Evolutionary conservation across 30 jellyfish, hydroid and myxozoan species (phyloP).

Genomic region (Aurelia coerulea): DNA sequence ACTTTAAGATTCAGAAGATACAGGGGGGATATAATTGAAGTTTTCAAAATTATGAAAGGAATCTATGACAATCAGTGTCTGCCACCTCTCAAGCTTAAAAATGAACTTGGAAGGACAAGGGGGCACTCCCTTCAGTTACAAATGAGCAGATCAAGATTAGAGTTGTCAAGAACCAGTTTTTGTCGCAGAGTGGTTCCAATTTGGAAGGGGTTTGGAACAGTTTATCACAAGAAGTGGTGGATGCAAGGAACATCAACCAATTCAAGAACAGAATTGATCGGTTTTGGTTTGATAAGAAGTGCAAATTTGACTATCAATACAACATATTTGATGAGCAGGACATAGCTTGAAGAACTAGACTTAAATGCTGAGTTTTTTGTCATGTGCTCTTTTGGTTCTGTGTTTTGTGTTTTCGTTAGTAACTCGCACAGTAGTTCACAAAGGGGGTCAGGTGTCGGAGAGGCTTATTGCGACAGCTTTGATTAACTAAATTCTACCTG

Average conservation of each 20-base stretch:
- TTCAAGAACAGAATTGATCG: conserved; percentile 13
- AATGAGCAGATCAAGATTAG: background rate
- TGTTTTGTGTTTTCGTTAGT: too few relatives aligned
- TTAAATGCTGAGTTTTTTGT: too few relatives aligned
- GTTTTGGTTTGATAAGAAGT: conserved; percentile 11
- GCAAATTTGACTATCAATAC: too few relatives aligned
- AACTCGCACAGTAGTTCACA: too few relatives aligned
- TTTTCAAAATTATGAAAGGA: conserved; percentile 27
- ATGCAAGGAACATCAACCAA: background rate
- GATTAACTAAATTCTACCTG: too few relatives aligned
- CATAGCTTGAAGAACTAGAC: too few relatives aligned
- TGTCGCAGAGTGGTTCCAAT: background rate
- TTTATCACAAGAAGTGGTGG: conserved; percentile 25
- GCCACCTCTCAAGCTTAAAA: background rate
- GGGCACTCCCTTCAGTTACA: conserved; percentile 20
- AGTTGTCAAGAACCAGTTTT: too few relatives aligned
- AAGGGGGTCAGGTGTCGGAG: too few relatives aligned
- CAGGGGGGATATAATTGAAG: conserved; percentile 53
- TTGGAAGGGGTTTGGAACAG: background rate
- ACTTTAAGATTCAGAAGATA: conserved; percentile 28
- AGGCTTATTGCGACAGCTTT: too few relatives aligned
- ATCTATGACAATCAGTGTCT: background rate
- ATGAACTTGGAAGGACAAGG: conserved; percentile 17
- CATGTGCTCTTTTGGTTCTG: too few relatives aligned
- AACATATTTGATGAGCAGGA: too few relatives aligned